Conservation (phyloP, 2,113 vertebrate species). For the Labrus mixtus region DNA sequence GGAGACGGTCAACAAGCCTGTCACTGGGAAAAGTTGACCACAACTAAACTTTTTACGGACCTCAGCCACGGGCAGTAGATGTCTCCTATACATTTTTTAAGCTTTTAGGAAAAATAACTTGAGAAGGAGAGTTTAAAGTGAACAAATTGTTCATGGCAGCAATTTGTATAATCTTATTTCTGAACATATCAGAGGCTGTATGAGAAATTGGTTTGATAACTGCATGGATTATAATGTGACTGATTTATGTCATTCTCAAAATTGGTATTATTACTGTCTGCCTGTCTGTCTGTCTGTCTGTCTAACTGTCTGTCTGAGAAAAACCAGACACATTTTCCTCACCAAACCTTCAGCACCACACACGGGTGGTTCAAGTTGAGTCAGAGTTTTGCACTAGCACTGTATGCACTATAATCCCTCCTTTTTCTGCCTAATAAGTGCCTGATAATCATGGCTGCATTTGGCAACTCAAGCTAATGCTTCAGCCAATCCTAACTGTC, state of each 20-base stretch:
- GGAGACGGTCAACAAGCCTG: not conserved
- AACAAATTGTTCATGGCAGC: not conserved
- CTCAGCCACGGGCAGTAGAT: not conserved
- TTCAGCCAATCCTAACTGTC: no score
- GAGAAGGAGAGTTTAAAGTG: not conserved
- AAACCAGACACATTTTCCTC: not conserved
- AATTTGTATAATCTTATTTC: not conserved
- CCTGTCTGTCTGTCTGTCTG: no score
- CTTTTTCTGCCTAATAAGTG: no score
- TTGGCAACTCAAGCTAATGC: no score
- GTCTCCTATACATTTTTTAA: not conserved
- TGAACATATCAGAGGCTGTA: not conserved
- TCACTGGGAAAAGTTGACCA: conserved; percentile 8
- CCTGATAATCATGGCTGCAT: no score
- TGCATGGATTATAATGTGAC: not conserved
- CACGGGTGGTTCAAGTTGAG: no score
- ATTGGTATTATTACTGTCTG: not conserved
- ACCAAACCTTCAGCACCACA: not conserved
- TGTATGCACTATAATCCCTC: no score
- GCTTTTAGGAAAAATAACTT: not conserved
- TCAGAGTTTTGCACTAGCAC: no score
- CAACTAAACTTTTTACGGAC: conserved; percentile 10
- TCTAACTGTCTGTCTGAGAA: not conserved
- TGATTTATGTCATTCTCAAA: conserved; percentile 7
- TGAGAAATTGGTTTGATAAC: conserved; percentile 8